Evolutionary conservation across 2,888 invertebrate species (phyloP).

Genomic region (Apeira syringaria): DNA sequence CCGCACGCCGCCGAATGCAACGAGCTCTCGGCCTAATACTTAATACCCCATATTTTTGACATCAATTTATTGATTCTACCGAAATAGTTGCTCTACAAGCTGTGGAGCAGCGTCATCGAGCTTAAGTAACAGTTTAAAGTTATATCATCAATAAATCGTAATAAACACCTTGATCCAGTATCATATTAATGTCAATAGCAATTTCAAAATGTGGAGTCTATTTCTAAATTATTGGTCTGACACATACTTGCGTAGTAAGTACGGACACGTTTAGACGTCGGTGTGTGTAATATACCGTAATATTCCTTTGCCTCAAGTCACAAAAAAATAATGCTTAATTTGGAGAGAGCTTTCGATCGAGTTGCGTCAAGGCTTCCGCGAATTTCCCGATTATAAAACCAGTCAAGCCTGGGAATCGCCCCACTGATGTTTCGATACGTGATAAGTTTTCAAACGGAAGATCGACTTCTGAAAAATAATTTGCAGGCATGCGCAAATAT

Average conservation of each 20-base stretch:
- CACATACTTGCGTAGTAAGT: not conserved
- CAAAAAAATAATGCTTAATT: slow-evolving; percentile 27
- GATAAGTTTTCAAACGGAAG: slow-evolving; percentile 45
- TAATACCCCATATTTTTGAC: slow-evolving; percentile 62
- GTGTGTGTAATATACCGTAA: not conserved
- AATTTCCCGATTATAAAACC: slow-evolving; percentile 68
- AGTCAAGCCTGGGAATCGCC: slow-evolving; percentile 54
- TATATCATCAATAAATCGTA: not conserved
- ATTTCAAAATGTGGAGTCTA: no score
- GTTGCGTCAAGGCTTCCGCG: slow-evolving; percentile 58
- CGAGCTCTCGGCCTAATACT: slow-evolving; percentile 51
- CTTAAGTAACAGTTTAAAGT: no score
- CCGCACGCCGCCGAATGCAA: slow-evolving; percentile 65
- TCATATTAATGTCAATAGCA: no score
- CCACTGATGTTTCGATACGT: slow-evolving; percentile 48
- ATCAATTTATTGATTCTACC: slow-evolving; percentile 62
- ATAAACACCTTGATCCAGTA: no score
- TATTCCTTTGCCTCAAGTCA: slow-evolving; percentile 19
- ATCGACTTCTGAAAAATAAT: slow-evolving; percentile 41
- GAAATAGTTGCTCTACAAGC: slow-evolving; percentile 34
- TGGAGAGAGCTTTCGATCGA: slow-evolving; percentile 29
- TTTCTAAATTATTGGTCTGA: no score
- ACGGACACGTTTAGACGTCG: no score
- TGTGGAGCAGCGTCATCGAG: not conserved
- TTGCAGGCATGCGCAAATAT: slow-evolving; percentile 7